Evolutionary conservation across 2,797 vertebrate species (phyloP), one percentile per base, ranked within the genome.

Genomic region (Triplophysa bombifrons): DNA sequence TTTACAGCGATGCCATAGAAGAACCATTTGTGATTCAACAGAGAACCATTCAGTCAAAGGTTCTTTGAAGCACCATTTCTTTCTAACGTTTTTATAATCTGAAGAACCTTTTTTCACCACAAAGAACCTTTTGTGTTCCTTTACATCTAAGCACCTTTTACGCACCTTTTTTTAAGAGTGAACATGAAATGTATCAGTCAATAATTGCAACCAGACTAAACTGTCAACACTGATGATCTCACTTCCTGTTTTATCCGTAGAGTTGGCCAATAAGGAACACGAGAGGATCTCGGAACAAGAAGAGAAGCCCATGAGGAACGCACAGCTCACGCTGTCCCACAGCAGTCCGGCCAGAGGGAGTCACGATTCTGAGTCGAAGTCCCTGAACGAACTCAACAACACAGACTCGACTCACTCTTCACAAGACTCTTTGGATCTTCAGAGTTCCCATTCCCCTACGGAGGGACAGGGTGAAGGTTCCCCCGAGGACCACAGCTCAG

Each of bases 261-360:
- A 94, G 72, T 70, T 93, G 84, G 93, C 91, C 63, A 88, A 84
- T 83, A 94, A 92, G 84, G 89, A 91, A 69, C 82, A 86, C 20
- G 90, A 88, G 79, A 65, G 65, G 56, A 82, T 60, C 4, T 77
- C 75, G 13, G 79, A 91, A 53, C 77, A 86, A 55, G 75, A 72
- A 12, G 64, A 17, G 17, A 76, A 82, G 69, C 83, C 87, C 20
- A 81, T 74, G 3, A 27, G 80, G 19, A 84, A 75, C 72, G 70
- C 86, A 14, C 87, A 89, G 10, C 76, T 85, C 69, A 84, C 65
- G 16, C 61, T 85, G 41, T 58, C 70, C 74, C 80, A 78, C 83
- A 79, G 44, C 10, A 81, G 78, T 76, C 74, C 81, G 13, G 84
- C 80, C 5, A 72, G 70, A 76, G 82, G 80, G 25, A 14, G 71